Base-by-base conservation (phyloP, 2,888 invertebrate genomes). In the Lasioglossum leucozonium region DNA sequence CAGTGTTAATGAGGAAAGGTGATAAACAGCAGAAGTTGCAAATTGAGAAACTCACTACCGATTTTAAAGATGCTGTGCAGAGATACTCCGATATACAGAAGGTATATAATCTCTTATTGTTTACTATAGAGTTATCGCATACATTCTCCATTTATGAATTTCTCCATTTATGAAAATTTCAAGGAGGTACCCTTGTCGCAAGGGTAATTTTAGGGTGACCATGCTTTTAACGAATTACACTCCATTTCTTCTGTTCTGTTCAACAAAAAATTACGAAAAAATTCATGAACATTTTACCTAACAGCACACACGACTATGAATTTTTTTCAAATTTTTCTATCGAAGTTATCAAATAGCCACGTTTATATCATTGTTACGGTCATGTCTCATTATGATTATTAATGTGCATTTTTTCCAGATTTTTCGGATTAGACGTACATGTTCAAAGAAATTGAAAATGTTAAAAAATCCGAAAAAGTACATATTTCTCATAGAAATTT, bases 21-120 rank as follows among this genome's bases (percentile, higher is more conserved):
- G 97, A 98, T 93, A 97, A 97, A 90, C 97, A 97, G 82, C 97
- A 98, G 94, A 98, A 97, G 93, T 95, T 99, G 87, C 98, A 98
- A 95, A 96, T 98, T 79, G 98, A 98, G 91, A 96, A 98, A 92
- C 96, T 99, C 22, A 98, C 97, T 18, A 97, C 97, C 91, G 98
- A 98, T 91, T 99, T 98, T 94, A 96, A 97, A 88, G 97, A 97
- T 88, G 97, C 98, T 2, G 96, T 98, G 30, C 97, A 97, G 87
- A 97, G 97, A 93, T 98, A 98, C 94, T 97, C 97, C 72, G 95
- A 96, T 34, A 96, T 98, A 92, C 99, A 99, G 95, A 97, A 98
- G 96, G 98, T 98, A 95, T 65, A 30, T 26, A 26, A 47, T 44
- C 55, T 16, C 22, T 44, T 13, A 44, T 30, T 55, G 5, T 71